Conservation (phyloP, 2,888 invertebrate species). For the Falcaria lacertinaria region DNA sequence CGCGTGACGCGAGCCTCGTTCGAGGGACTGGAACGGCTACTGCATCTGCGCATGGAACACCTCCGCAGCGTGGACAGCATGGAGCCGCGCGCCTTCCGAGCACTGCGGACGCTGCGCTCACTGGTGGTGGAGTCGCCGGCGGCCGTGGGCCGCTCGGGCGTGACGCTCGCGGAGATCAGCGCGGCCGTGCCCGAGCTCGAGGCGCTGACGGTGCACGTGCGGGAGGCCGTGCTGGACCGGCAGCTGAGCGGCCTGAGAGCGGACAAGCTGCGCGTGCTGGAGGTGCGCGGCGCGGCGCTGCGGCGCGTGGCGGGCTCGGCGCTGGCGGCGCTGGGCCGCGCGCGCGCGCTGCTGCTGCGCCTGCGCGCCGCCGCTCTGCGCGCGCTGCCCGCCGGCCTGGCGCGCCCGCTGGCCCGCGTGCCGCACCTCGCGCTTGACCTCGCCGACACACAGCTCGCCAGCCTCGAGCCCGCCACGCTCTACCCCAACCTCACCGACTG, state of each 20-base stretch:
- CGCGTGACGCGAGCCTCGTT: constrained; percentile 83
- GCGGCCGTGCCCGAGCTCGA: constrained; percentile 37
- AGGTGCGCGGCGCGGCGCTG: constrained; percentile 86
- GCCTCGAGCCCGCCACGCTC: constrained; percentile 86
- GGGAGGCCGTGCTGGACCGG: constrained; percentile 82
- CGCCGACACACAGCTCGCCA: constrained; percentile 85
- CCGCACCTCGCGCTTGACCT: constrained; percentile 89
- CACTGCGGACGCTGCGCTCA: constrained; percentile 82
- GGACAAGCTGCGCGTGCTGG: constrained; percentile 85
- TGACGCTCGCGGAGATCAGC: constrained; percentile 33
- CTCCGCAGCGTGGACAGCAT: constrained; percentile 83
- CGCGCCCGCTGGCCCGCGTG: constrained; percentile 83
- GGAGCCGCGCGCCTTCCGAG: constrained; percentile 84
- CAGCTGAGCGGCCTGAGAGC: constrained; percentile 85
- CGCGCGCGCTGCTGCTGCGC: constrained; percentile 83
- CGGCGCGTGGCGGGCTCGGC: constrained; percentile 84
- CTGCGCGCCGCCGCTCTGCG: constrained; percentile 85
- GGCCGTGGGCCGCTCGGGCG: constrained; percentile 45
- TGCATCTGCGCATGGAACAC: constrained; percentile 83
- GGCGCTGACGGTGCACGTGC: constrained; percentile 75
- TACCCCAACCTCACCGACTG: constrained; percentile 89
- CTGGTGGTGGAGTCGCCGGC: constrained; percentile 83
- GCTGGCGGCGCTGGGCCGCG: constrained; percentile 82
- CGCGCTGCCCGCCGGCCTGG: constrained; percentile 86
- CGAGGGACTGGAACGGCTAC: constrained; percentile 82